Conservation (phyloP, 1,140 invertebrate genomes). For the Drosophila parvula region DNA sequence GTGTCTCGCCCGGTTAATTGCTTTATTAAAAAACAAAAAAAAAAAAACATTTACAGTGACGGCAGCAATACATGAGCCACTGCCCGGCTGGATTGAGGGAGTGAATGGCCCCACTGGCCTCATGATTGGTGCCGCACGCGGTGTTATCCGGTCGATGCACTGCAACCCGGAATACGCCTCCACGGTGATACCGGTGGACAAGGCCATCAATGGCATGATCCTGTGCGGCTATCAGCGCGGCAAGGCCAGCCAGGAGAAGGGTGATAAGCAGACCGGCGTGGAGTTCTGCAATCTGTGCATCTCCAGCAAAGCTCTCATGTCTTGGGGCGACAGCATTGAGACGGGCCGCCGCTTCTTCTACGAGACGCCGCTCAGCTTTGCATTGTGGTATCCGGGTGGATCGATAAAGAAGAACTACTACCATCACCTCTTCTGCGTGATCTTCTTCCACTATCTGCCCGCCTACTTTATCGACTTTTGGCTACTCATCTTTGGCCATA, state of each 20-base stretch:
- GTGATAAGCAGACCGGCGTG: constrained; percentile 61
- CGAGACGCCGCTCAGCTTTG: constrained; percentile 87
- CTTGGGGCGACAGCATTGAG: constrained; percentile 92
- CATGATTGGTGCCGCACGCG: constrained; percentile 91
- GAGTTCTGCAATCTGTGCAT: constrained; percentile 87
- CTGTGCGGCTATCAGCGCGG: constrained; percentile 88
- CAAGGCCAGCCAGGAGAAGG: constrained; percentile 78
- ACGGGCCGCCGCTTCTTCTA: constrained; percentile 87
- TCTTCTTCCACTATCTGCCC: constrained; percentile 92
- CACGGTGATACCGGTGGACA: constrained; percentile 93
- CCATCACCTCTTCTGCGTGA: constrained; percentile 88
- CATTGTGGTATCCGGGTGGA: constrained; percentile 92
- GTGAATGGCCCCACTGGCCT: constrained; percentile 95
- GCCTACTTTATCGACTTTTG: constrained; percentile 91
- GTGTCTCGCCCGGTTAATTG: constrained; percentile 28
- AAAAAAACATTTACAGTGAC: constrained; percentile 85
- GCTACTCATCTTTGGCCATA: constrained; percentile 88
- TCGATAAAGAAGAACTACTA: constrained; percentile 89
- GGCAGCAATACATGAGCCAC: constrained; percentile 89
- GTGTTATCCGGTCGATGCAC: constrained; percentile 89
- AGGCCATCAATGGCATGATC: constrained; percentile 91
- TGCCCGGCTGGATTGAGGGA: constrained; percentile 96
- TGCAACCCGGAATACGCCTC: constrained; percentile 87
- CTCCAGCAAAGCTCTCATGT: constrained; percentile 87
- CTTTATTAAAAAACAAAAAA: constrained; percentile 29